Evolutionary conservation across 2,888 invertebrate genomes (phyloP), one percentile per base, ranked within the genome.

Genomic region (Hydrotaea diabolus): DNA sequence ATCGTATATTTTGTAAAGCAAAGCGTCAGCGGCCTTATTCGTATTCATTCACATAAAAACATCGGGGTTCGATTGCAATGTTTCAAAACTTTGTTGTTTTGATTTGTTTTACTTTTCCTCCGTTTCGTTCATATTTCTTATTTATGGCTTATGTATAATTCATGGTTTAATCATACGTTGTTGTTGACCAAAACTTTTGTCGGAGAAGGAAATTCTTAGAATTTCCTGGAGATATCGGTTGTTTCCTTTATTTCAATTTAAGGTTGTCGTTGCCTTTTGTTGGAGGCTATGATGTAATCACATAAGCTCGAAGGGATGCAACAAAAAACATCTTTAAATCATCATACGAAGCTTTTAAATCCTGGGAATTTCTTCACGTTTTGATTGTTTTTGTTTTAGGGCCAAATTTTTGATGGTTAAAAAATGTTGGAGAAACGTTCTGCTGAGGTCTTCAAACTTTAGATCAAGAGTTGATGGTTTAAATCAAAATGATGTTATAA

Each of bases 101-200:
- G 21, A 39, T 39, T 75, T 31, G 31, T 31, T 31, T 31, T 31
- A 4, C 31, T 7, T 31, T 31, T 31, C 62, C n/a, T 75, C 13
- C 49, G 17, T 26, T 64, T 39, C 9, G 8, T 66, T 64, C 13
- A 31, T 5, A 49, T 39, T 66, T 15, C 64, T 43, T 77, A 57
- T 76, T 77, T 59, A 43, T 57, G 36, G 57, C 57, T 59, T 23
- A 74, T 79, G 66, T 66, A 36, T 80, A 57, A 80, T 75, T 69
- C 74, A 80, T 80, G 74, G 36, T 69, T 80, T 66, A 74, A 57
- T 46, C 43, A 71, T 59, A 77, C 26, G 62, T 71, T 79, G n/a
- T n/a, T 17, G 31, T 71, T 46, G 8, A n/a, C 11, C 46, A 11
- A 64, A 64, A 31, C 69, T 19, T 19, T 66, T 9, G 43, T n/a